Evolutionary conservation across 2,113 vertebrate species (phyloP), one percentile per base, ranked within the genome.

Genomic region (Porphyrio hochstetteri): DNA sequence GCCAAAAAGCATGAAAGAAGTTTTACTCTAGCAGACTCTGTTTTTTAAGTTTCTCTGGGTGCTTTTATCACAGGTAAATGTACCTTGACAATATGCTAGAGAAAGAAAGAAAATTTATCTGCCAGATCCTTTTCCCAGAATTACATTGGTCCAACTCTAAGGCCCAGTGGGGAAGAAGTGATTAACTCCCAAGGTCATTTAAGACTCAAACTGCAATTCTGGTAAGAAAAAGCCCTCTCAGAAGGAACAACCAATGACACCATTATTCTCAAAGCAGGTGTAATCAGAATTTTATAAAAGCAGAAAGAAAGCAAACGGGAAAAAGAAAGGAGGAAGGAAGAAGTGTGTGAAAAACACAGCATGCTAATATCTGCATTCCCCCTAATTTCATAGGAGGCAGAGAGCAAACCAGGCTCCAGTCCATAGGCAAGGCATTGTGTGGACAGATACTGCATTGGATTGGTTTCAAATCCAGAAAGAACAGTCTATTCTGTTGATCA

Each of bases 161-260:
- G 69, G 64, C 80, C 69, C 86, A 86, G 86, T 82, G 52, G 94
- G 80, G 60, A 95, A 94, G 83, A 84, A 83, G 25, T 75, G 46
- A 84, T 93, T 88, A 95, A 67, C 27, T 91, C 80, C 38, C 72
- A 88, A 92, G 83, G 80, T 93, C 65, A 84, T 93, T 93, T 94
- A 88, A 78, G 60, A 55, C 78, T 83, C 72, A 71, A 86, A 83
- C 38, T 64, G 23, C 77, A 91, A 29, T 78, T 86, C 52, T 93
- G 60, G 23, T 9, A 33, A 91, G 44, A 70, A 86, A 80, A 86
- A 81, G 7, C 16, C 9, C 20, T 64, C 64, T 86, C 65, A 71
- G 56, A 92, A 86, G 27, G 48, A 89, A 35, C 46, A 68, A 74
- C 48, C 52, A 92, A 68, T 75, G 52, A 78, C 13, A 75, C 24